Evolutionary conservation across 2,888 invertebrate species (phyloP).

Genomic region (Leptarthrus brevirostris): DNA sequence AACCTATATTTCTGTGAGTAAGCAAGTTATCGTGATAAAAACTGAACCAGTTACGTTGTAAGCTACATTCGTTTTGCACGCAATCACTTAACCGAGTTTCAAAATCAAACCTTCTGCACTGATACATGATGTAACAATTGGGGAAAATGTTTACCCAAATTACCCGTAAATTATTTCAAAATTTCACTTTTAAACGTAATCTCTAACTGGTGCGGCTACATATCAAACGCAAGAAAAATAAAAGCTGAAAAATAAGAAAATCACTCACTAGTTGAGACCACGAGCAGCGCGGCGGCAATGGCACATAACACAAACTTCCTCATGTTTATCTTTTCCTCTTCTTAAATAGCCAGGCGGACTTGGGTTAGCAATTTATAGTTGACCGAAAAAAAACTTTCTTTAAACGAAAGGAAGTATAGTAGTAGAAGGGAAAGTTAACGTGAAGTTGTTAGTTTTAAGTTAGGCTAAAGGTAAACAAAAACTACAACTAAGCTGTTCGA

Average conservation of each 20-base stretch:
- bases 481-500: conserved; percentile 60
- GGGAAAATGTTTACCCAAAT: not conserved
- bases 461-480: conserved; percentile 38
- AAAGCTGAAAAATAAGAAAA: conserved; percentile 11
- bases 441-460: conserved; percentile 21
- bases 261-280: conserved; percentile 65
- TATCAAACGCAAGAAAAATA: conserved; percentile 3
- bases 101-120: conserved; percentile 10
- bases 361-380: conserved; percentile 9
- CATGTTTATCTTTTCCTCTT: conserved; percentile 58
- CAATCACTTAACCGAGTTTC: conserved; percentile 14
- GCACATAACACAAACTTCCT: conserved; percentile 64
- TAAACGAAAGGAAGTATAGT: conserved; percentile 22
- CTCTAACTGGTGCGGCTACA: not conserved
- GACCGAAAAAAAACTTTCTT: conserved; percentile 25
- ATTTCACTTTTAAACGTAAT: conserved; percentile 27
- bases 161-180: conserved; percentile 9
- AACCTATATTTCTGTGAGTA: not conserved
- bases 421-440: conserved; percentile 36
- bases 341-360: conserved; percentile 15
- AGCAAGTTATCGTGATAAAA: not conserved
- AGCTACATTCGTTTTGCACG: too few species aligned
- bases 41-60: not conserved
- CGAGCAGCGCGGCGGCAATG: conserved; percentile 63
- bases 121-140: not conserved